Evolutionary conservation across 2,797 vertebrate genomes (phyloP), one percentile per base, ranked within the genome.

Genomic region (Tenualosa thibaudeaui): DNA sequence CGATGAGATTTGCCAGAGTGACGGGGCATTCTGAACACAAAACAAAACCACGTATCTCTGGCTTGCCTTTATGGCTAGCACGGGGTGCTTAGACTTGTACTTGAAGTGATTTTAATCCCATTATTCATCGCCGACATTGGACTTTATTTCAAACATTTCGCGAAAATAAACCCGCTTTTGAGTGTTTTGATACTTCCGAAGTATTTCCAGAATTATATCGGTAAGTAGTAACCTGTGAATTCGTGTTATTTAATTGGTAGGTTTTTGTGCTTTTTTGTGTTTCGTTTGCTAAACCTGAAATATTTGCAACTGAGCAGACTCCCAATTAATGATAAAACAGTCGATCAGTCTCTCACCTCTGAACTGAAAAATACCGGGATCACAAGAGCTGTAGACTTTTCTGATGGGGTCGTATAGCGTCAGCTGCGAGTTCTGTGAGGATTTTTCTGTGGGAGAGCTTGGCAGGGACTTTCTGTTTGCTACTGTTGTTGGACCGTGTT

Each of bases 341-440:
- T 86, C 85, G 53, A 86, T 87, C 83, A 83, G 83, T 82, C 82
- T 81, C 82, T 88, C 84, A 87, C 85, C 86, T 87, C 81, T 88
- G 85, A 90, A 88, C 88, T 84, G 43, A 68, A 81, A 49, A 49
- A 75, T 43, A 75, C 13, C 31, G 37, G 26, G 31, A 37, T 75
- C 68, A 75, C 4, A 75, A 75, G 31, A 75, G 68, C 68, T 40
- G 68, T 75, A 75, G 68, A 31, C 31, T 37, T 75, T 75, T 75
- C 37, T 43, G 68, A 13, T 75, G 31, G 68, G 68, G 43, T 43
- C 13, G 12, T 31, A 3, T 53, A 53, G 51, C 17, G 68, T 75
- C 68, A 75, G 31, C 68, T 75, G 68, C 37, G 68, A 75, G 68
- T 37, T 75, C 68, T 31, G 37, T 6, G 37, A 40, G 13, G 37